Evolutionary conservation across 2,113 vertebrate species (phyloP), one percentile per base, ranked within the genome.

Genomic region (Microtus richardsoni): DNA sequence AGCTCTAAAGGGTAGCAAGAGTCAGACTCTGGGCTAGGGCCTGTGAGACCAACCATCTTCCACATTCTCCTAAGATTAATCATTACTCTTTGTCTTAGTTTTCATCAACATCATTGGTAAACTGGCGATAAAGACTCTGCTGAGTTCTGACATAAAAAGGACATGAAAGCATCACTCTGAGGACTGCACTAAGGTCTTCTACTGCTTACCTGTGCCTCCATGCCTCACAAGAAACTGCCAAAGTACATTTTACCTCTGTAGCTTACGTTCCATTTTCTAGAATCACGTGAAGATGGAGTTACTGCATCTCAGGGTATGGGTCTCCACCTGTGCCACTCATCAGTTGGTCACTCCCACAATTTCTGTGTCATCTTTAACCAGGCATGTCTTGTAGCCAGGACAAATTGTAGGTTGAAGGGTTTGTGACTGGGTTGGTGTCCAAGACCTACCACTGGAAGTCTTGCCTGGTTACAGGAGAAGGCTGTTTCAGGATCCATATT

Each of bases 1-100:
- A 64, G 28, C 19, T 5, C 13, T 19, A 28, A 64, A 66, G 9
- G 26, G 16, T 1, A 26, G 30, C 0, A 0, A 28, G 66, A 16
- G 19, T 77, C 5, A 3, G 5, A 4, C 9, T 71, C 47, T 1
- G 39, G 39, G 26, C 4, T 64, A 84, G n/a, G 2, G 14, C 26
- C 39, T 64, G 26, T 30, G 21, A 30, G 8, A 33, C 62, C 80
- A 84, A 64, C 5, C 13, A 19, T 33, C 24, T 12, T 70, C 47
- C 36, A 3, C 71, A 36, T 49, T 80, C 68, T 78, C 66, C 66
- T 85, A 58, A 22, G 4, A 41, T 47, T 89, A 39, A 2, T 62
- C 60, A 8, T 60, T 60, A 39, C 28, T 83, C 28, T 83, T 0
- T 12, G 14, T 36, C 21, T 66, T 70, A 26, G 3, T 58, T 87